Base-by-base conservation (phyloP, 1,140 invertebrate species). In the Hyposmocoma kahamanoa region DNA sequence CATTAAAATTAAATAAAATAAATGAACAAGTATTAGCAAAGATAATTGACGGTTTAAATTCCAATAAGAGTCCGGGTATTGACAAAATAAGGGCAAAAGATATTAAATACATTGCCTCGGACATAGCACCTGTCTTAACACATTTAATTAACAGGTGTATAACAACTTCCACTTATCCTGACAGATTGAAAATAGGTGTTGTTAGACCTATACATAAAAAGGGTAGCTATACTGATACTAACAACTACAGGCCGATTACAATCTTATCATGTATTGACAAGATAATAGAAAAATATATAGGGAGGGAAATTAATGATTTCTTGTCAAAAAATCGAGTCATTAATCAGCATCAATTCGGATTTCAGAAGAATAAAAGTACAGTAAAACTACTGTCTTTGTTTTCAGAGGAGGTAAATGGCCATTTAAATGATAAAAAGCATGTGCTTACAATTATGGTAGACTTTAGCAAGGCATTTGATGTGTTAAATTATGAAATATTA, bases 191-290 rank as follows among this genome's bases (percentile, higher is more conserved):
- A 22, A 28, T 26, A 19, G 42, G 22, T 5, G 9, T 46, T 15
- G 34, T 46, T 19, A 5, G 43, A 18, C 43, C 43, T 3, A 22
- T 46, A 34, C n/a, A n/a, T n/a, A n/a, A n/a, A n/a, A n/a, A n/a
- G n/a, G n/a, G n/a, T n/a, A n/a, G n/a, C n/a, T n/a, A n/a, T n/a
- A n/a, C n/a, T n/a, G n/a, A n/a, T n/a, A n/a, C n/a, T n/a, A n/a
- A n/a, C n/a, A n/a, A n/a, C 13, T 42, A 42, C 13, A 24, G 22
- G 10, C 42, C 42, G 18, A 28, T 43, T 2, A 15, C 42, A 5
- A 24, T 43, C 18, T 13, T 43, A 1, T 19, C 42, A 28, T 2
- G 2, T 15, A 18, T 18, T 18, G 22, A 43, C n/a, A 43, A 43
- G 21, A 24, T 43, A 15, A 26, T 43, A 18, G 42, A 43, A 26